phyloP scores from a whole-genome alignment of 2,797 vertebrate genomes.

The Muscicapa comitata region DNA sequence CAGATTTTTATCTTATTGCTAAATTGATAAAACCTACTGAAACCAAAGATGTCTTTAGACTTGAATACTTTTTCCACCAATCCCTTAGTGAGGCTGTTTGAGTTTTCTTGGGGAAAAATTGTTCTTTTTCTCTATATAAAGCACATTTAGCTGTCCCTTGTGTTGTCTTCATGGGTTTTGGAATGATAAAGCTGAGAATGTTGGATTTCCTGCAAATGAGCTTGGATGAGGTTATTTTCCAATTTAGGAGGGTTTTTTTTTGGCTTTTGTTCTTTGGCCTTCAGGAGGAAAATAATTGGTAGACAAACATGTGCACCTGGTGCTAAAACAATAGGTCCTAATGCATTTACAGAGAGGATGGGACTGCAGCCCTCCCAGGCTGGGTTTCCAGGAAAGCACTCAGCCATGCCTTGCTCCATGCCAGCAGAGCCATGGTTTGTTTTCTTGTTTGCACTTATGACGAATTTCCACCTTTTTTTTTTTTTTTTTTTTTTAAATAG shows the following conservation, averaged over 20 bases:
- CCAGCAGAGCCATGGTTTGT: not conserved
- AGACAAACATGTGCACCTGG: conserved; percentile 64
- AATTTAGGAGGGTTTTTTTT: not conserved
- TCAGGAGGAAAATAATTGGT: conserved; percentile 53
- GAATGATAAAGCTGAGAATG: conserved; percentile 8
- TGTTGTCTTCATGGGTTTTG: not conserved
- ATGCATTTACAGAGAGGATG: conserved; percentile 17
- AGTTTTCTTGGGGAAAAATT: not conserved
- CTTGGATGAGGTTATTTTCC: conserved; percentile 47
- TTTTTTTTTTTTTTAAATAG: not conserved
- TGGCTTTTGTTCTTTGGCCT: conserved; percentile 58
- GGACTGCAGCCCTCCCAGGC: not conserved
- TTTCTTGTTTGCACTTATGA: not conserved
- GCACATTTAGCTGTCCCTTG: not conserved
- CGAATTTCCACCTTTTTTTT: not conserved
- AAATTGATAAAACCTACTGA: not conserved
- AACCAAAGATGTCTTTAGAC: not conserved
- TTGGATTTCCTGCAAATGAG: conserved; percentile 40
- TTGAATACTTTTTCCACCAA: not conserved
- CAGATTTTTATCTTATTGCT: not conserved
- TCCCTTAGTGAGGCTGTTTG: not conserved
- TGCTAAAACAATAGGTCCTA: conserved; percentile 62
- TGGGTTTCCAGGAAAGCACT: conserved; percentile 42
- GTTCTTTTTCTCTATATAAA: not conserved
- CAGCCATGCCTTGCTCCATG: not conserved